Conservation (phyloP, 1,140 invertebrate species). For the Vanessa tameamea region DNA sequence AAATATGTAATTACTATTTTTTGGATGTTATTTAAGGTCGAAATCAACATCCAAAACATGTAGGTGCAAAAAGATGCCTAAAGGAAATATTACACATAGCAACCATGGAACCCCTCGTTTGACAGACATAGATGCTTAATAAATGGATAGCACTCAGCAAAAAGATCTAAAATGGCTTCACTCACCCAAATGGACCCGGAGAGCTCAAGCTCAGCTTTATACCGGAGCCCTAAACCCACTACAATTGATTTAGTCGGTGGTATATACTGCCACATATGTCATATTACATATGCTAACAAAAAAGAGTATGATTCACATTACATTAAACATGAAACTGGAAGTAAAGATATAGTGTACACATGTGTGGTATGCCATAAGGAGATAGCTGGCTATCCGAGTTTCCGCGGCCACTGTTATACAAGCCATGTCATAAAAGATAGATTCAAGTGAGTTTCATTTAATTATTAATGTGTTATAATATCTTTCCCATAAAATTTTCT, state of each 20-base stretch:
- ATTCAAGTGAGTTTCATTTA: conserved; percentile 63
- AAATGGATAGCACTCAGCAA: conserved; percentile 69
- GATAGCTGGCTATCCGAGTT: conserved; percentile 62
- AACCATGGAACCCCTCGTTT: conserved; percentile 52
- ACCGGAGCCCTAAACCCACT: conserved; percentile 51
- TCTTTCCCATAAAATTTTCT: not conserved
- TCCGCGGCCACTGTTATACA: conserved; percentile 71
- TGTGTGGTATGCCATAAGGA: conserved; percentile 68
- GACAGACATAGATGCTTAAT: conserved; percentile 55
- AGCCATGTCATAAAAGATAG: conserved; percentile 65
- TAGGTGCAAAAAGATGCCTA: conserved; percentile 55
- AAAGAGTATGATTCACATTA: conserved; percentile 70
- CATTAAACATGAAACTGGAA: conserved; percentile 48
- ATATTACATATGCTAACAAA: conserved; percentile 60
- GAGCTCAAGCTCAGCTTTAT: conserved; percentile 29
- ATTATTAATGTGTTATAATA: not conserved
- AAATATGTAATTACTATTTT: no score
- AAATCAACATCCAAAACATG: conserved; percentile 57
- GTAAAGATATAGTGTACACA: conserved; percentile 58
- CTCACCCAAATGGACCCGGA: conserved; percentile 39
- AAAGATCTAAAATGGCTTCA: conserved; percentile 56
- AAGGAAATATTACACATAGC: conserved; percentile 61
- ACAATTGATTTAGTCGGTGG: conserved; percentile 72
- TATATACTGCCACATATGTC: conserved; percentile 67
- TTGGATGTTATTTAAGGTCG: conserved; percentile 44